A percentile compares a stretch with the other conserved stretches of the same genome.
Conservation (phyloP, 2,888 invertebrate species). For the Dexiosoma caninum region DNA sequence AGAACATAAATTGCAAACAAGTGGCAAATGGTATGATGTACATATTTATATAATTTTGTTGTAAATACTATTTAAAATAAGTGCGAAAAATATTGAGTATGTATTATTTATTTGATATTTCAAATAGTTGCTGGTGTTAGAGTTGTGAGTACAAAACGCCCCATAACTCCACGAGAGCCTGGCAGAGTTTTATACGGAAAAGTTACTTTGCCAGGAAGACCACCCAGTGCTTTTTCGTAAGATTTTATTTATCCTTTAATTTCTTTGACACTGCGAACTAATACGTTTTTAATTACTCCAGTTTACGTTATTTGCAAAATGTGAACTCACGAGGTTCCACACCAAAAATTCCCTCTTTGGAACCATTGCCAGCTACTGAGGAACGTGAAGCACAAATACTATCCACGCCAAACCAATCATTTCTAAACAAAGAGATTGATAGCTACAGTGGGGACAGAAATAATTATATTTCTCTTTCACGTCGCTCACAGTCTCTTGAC, state of each 20-base stretch:
- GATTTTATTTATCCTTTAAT: conserved; percentile 27
- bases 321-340: conserved; percentile 72
- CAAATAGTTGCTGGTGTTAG: conserved; percentile 72
- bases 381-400: conserved; percentile 30
- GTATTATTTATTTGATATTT: neutral
- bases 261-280: neutral
- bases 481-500: conserved; percentile 67
- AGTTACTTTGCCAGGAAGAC: conserved; percentile 80
- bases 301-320: conserved; percentile 83
- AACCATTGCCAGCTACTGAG: conserved; percentile 69
- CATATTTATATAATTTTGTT: neutral
- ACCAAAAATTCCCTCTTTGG: conserved; percentile 75
- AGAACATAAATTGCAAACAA: conserved; percentile 16
- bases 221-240: conserved; percentile 88
- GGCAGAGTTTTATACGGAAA: conserved; percentile 87
- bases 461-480: conserved; percentile 8
- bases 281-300: conserved; percentile 71
- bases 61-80: neutral
- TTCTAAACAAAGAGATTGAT: conserved; percentile 2
- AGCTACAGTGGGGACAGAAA: neutral
- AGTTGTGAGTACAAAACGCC: conserved; percentile 86
- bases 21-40: conserved; percentile 55
- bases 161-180: conserved; percentile 90
- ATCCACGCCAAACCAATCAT: neutral
- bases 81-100: neutral